Percentiles rank a stretch among this genome's conserved stretches.
These are phyloP conservation scores for Leucophenga varia DNA, from an alignment of 1,140 invertebrate species.

Conservation along the genomic window DNA sequence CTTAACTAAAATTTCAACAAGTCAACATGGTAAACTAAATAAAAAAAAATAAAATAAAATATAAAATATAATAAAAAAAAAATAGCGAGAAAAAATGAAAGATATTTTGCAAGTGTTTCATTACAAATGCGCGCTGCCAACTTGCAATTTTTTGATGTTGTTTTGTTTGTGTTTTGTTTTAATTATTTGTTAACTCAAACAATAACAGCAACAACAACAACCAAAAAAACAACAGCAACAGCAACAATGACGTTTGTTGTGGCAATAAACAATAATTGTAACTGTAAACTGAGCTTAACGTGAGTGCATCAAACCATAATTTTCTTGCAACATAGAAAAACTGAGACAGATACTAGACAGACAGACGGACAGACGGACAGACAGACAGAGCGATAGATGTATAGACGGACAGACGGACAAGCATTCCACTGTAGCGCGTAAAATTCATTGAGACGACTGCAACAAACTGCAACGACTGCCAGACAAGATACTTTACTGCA, in stretches of 20 bases:
- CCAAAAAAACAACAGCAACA: conserved; percentile 11
- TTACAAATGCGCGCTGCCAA: too few species aligned
- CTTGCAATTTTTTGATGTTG: too few species aligned
- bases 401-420: neutral
- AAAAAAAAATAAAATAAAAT: too few species aligned
- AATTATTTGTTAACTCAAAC: too few species aligned
- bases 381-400: neutral
- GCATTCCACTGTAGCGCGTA: neutral
- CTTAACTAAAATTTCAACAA: too few species aligned
- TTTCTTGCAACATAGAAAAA: conserved; percentile 51
- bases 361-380: neutral
- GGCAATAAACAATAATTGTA: conserved; percentile 55
- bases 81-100: too few species aligned
- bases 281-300: conserved; percentile 54
- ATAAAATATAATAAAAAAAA: too few species aligned
- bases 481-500: too few species aligned
- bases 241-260: conserved; percentile 23
- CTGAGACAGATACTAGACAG: too few species aligned
- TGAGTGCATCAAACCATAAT: conserved; percentile 54
- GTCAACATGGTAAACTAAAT: too few species aligned
- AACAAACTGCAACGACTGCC: conserved; percentile 23
- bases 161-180: too few species aligned
- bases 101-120: too few species aligned
- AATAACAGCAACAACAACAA: conserved; percentile 15
- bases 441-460: conserved; percentile 17